Conservation (phyloP, 2,797 vertebrate species). For the Phoxinus dragarum region DNA sequence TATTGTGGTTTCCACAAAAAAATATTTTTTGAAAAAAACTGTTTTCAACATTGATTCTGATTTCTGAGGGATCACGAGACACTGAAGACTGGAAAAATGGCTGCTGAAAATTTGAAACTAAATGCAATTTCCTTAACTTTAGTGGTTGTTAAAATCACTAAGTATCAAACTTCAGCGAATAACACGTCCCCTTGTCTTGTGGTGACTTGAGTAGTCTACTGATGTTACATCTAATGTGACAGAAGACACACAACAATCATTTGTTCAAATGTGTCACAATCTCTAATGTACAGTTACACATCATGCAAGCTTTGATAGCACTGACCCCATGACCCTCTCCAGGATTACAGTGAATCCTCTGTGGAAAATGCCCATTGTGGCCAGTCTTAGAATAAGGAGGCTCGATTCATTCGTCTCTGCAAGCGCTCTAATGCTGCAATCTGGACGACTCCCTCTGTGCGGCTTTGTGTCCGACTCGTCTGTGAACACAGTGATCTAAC, state of each 20-base stretch:
- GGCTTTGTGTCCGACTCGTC: slow-evolving; percentile 30
- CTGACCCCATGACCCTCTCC: slow-evolving; percentile 4
- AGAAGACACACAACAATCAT: not conserved
- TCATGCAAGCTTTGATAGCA: not conserved
- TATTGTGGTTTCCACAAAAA: no score
- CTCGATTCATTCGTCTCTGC: slow-evolving; percentile 16
- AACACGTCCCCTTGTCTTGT: not conserved
- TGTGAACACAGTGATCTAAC: slow-evolving; percentile 53
- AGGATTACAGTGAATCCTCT: slow-evolving; percentile 23
- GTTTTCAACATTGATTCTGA: no score
- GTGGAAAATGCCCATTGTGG: slow-evolving; percentile 32
- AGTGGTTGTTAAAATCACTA: not conserved
- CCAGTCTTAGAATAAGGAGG: not conserved
- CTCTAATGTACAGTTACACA: not conserved
- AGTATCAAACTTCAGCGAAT: not conserved
- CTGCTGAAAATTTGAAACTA: not conserved
- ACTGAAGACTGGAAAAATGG: not conserved
- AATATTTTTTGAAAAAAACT: no score
- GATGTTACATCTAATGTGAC: not conserved
- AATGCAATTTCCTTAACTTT: not conserved
- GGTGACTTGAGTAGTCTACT: not conserved
- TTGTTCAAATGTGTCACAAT: slow-evolving; percentile 15
- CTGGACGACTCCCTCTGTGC: slow-evolving; percentile 31
- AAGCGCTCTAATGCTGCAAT: slow-evolving; percentile 32
- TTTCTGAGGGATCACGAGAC: not conserved